Evolutionary conservation across 2,888 invertebrate genomes (phyloP), one percentile per base, ranked within the genome.

Genomic region (Aphrophora alni): DNA sequence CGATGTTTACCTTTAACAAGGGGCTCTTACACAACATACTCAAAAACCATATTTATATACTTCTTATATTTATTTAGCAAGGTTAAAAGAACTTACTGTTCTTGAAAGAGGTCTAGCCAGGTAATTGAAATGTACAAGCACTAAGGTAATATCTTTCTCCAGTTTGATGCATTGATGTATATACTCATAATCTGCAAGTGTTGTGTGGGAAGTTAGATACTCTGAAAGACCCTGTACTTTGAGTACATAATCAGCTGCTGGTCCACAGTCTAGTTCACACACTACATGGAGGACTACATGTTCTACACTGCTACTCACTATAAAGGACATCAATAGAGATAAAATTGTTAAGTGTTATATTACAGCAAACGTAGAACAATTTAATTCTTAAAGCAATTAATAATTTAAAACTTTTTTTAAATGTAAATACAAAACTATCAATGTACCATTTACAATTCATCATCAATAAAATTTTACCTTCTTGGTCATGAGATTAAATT

Each of bases 121-220:
- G 79, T 92, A 91, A 83, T 93, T 91, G 38, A 90, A 90, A 75
- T 89, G 89, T 80, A 88, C 86, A 75, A 89, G 87, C 78, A 91
- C 88, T 82, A 93, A 87, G 84, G 94, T 94, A 1, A 97, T 95
- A 88, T 98, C 98, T 87, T 94, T 93, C 87, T 98, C 98, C 86
- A 98, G 89, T 87, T 98, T 97, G 81, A 98, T 94, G 88, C 98
- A 98, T 86, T 95, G 94, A 86, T 98, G 97, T 79, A 98, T 94
- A 87, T 98, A 98, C 88, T 97, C 97, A 88, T 98, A 96, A 87
- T 97, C 97, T 82, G 95, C 94, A 38, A 98, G 91, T 14, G 92
- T 92, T 44, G 96, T 95, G 77, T 95, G 94, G 17, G 95, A 93
- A 0, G 94, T 93, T 44, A 98, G 89, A 89, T 97, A 98, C 89